Conservation (phyloP, 2,797 vertebrate genomes). For the Ataeniobius toweri region DNA sequence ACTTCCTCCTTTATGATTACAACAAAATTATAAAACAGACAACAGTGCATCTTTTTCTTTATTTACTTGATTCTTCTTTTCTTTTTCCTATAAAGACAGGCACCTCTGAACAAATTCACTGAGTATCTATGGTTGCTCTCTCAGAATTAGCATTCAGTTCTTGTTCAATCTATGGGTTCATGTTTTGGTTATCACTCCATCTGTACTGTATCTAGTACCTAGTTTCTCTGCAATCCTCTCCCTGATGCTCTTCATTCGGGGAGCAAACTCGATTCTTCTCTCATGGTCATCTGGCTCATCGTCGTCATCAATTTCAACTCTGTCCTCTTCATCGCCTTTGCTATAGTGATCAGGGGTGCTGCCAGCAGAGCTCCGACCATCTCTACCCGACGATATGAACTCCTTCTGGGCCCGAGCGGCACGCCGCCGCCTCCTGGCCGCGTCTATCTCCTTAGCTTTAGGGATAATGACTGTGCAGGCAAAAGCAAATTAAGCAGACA, state of each 20-base stretch:
- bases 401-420: slow-evolving; percentile 76
- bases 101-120: neutral
- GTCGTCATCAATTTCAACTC: slow-evolving; percentile 74
- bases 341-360: slow-evolving; percentile 67
- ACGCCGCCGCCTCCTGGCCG: slow-evolving; percentile 81
- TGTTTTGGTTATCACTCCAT: too few species aligned
- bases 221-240: slow-evolving; percentile 87
- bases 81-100: neutral
- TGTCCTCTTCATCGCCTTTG: slow-evolving; percentile 79
- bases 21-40: neutral
- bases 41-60: neutral
- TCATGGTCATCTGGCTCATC: slow-evolving; percentile 84
- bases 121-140: neutral
- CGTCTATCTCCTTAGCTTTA: slow-evolving; percentile 72
- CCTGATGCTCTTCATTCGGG: slow-evolving; percentile 81
- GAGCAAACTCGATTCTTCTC: slow-evolving; percentile 84
- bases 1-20: slow-evolving; percentile 65
- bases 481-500: slow-evolving; percentile 14
- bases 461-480: slow-evolving; percentile 79
- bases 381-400: slow-evolving; percentile 83
- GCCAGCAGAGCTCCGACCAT: slow-evolving; percentile 59
- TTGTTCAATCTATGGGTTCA: neutral
- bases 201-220: slow-evolving; percentile 71
- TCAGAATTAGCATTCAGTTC: neutral
- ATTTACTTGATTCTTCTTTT: neutral